Evolutionary conservation across 1,140 invertebrate genomes (phyloP).

Genomic region (Calephelis nemesis): DNA sequence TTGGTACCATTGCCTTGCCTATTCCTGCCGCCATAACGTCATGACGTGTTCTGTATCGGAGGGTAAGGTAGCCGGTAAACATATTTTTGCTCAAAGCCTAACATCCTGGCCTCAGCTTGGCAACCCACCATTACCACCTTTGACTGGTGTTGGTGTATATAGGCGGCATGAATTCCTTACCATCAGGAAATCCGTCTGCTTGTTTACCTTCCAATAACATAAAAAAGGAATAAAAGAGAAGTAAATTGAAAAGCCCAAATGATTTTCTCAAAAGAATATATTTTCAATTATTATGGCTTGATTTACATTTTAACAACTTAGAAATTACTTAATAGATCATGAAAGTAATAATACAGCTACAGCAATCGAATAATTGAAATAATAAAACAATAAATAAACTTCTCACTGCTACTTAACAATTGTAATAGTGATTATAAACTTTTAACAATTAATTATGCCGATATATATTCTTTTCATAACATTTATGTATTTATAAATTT

Average conservation of each 20-base stretch:
- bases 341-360: conserved; percentile 70
- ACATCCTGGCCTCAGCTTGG: too few relatives aligned
- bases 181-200: too few relatives aligned
- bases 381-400: conserved; percentile 70
- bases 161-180: too few relatives aligned
- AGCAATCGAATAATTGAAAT: conserved; percentile 61
- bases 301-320: conserved; percentile 78
- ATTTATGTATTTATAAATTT: conserved; percentile 37
- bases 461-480: conserved; percentile 49
- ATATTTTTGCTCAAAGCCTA: too few relatives aligned
- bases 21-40: too few relatives aligned
- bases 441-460: conserved; percentile 74
- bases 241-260: conserved; percentile 43
- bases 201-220: too few relatives aligned
- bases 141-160: too few relatives aligned
- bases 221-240: too few relatives aligned
- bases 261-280: conserved; percentile 76
- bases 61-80: too few relatives aligned
- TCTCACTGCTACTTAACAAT: conserved; percentile 75
- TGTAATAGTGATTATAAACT: conserved; percentile 68
- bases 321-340: conserved; percentile 74
- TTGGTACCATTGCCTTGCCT: too few relatives aligned
- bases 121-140: too few relatives aligned
- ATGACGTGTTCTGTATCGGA: too few relatives aligned
- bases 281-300: conserved; percentile 78